Base-by-base conservation (phyloP, 53 echinoderm and acorn worm genomes). In the Paracentrotus lividus region DNA sequence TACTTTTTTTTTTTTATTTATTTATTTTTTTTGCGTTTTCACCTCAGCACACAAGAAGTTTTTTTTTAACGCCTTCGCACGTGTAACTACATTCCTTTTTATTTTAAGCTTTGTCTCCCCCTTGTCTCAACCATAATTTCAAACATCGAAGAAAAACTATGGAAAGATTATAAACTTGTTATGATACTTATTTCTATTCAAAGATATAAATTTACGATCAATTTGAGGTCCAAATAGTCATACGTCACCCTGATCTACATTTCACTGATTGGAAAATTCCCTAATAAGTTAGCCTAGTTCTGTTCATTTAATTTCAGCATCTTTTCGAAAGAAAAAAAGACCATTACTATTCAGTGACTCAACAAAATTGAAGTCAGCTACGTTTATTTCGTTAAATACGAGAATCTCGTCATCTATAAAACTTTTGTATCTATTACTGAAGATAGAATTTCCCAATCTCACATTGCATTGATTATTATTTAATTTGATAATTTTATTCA, bases 241-340 rank as follows among this genome's bases (percentile, higher is more conserved):
- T 14, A 16, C 20, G 40, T 3, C 42, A 4, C 31, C 76, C 8
- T 36, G 16, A 21, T 36, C 36, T 1, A 76, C 4, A 76, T 76
- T 67, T 42, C 76, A 5, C 23, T 76, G 32, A 76, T 76, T 76
- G 38, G 76, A 42, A 76, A 40, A 76, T 76, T 76, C 76, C 42
- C 76, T 40, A 76, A 76, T 76, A 42, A 36, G 42, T 76, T 76
- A 76, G 42, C 76, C 76, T 42, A 76, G 42, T 76, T 76, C 42
- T 76, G 42, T 40, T 76, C 42, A 76, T 76, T 76, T 20, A 20
- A 76, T 76, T 76, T 76, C 20, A 7, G 0, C 13, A 18, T 5
- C 42, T 6, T 21, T 21, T 76, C 2, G 18, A 42, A 76, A 16
- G 76, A 76, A 42, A 20, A 42, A 5, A 76, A 7, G 15, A 10